Evolutionary conservation across 2,888 invertebrate genomes (phyloP), one percentile per base, ranked within the genome.

Genomic region (Troides helena): DNA sequence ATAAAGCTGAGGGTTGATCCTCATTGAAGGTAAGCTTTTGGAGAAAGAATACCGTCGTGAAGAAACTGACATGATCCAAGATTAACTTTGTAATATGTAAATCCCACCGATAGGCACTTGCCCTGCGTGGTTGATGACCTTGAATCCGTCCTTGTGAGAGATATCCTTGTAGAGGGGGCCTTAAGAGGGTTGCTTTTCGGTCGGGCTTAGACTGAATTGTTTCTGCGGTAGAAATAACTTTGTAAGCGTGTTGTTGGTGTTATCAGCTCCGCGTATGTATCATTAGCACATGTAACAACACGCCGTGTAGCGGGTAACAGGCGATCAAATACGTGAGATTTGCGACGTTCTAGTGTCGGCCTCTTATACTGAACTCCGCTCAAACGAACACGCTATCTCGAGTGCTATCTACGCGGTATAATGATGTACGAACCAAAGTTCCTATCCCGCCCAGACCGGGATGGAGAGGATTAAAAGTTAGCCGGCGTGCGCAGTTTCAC

Each of bases 261-360:
- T 61, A 69, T 17, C 86, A 80, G 30, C 88, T 85, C 84, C 75
- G 72, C 74, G 77, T 2, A 76, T 68, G 75, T 70, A 70, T 82
- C 72, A 67, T 63, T 73, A 75, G 76, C 82, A 84, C 81, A 86
- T 84, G 84, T 81, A 83, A 82, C 81, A 83, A 82, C 80, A 80
- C 77, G 77, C 75, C 74, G 77, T 82, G 80, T 80, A 82, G 81
- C 80, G 73, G 75, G 77, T 79, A 85, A 82, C 83, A 78, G 83
- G 81, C 80, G 87, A 87, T 87, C 85, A 86, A 89, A 90, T 90
- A 89, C 90, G 88, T 90, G 88, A 88, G 86, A 88, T 88, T 87
- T 83, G 86, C 83, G 79, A 81, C 85, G 86, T 81, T 83, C 85
- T 78, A 76, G 74, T 75, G 71, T 75, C 73, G 76, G 75, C 76